phyloP scores from a whole-genome alignment of 64 coral and sea anemone genomes.

The Porites lutea region DNA sequence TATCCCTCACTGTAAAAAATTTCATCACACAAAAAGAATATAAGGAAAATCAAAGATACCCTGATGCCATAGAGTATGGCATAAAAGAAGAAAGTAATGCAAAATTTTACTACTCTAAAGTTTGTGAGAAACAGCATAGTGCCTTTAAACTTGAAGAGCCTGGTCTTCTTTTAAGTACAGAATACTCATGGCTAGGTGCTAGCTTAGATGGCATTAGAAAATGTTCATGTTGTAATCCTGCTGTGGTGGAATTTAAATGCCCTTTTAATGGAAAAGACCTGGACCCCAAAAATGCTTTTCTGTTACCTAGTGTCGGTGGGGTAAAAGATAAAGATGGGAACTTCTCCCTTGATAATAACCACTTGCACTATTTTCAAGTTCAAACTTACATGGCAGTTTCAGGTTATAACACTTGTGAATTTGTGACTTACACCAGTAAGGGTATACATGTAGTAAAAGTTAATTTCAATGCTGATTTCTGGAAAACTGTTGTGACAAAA shows the following conservation, averaged over 20 bases:
- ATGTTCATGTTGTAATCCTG: constrained; percentile 70
- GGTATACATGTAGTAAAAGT: too few relatives aligned
- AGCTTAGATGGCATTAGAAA: constrained; percentile 67
- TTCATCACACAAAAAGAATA: constrained; percentile 12
- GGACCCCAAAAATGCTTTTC: constrained; percentile 66
- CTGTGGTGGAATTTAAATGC: constrained; percentile 61
- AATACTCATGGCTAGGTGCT: constrained; percentile 69
- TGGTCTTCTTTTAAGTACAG: constrained; percentile 47
- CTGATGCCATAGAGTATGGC: too few relatives aligned
- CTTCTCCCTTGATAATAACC: constrained; percentile 22
- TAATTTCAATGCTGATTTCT: constrained; percentile 62
- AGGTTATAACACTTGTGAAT: too few relatives aligned
- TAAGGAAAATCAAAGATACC: not conserved
- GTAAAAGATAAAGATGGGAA: constrained; percentile 30
- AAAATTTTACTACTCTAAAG: too few relatives aligned
- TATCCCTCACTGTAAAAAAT: constrained; percentile 48
- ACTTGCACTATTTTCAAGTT: too few relatives aligned
- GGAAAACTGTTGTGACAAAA: constrained; percentile 46
- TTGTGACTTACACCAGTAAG: too few relatives aligned
- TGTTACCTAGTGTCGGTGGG: constrained; percentile 55
- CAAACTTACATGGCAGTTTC: too few relatives aligned
- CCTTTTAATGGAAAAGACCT: constrained; percentile 54
- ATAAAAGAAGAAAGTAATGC: too few relatives aligned
- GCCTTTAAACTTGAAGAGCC: constrained; percentile 74
- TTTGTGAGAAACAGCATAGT: constrained; percentile 30